Percentiles rank a stretch among this genome's conserved stretches.
Evolutionary conservation across 1,140 invertebrate species (phyloP).

Genomic region (Gonioctena quinquepunctata): DNA sequence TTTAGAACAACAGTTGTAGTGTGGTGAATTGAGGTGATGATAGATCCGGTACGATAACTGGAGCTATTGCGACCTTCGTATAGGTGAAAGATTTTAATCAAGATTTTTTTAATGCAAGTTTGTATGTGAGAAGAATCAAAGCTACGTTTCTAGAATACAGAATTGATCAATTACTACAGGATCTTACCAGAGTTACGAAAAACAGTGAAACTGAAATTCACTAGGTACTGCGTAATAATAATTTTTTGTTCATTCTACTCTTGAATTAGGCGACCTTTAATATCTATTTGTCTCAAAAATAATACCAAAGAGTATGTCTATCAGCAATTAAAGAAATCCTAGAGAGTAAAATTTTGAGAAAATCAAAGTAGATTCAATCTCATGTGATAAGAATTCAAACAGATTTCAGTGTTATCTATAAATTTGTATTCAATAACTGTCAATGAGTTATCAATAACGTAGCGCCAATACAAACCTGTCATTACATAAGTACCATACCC

Average conservation of each 20-base stretch:
- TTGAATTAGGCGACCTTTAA: not conserved
- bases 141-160: not conserved
- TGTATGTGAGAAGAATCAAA: not conserved
- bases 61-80: no score
- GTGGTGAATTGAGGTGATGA: no score
- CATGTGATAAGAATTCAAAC: not conserved
- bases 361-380: not conserved
- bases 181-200: not conserved
- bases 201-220: not conserved
- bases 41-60: no score
- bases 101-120: not conserved
- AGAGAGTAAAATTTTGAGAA: not conserved
- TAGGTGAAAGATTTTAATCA: not conserved
- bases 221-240: not conserved
- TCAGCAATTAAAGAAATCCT: not conserved
- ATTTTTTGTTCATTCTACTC: not conserved
- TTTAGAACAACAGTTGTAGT: no score
- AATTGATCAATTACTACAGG: not conserved
- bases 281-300: conserved; percentile 3
- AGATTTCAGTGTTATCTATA: not conserved
- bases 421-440: not conserved
- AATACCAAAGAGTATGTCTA: not conserved
- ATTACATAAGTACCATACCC: not conserved
- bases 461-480: not conserved
- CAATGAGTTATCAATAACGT: not conserved